Base-by-base conservation (phyloP, 1,140 invertebrate species). In the Caenorhabditis tropicalis region DNA sequence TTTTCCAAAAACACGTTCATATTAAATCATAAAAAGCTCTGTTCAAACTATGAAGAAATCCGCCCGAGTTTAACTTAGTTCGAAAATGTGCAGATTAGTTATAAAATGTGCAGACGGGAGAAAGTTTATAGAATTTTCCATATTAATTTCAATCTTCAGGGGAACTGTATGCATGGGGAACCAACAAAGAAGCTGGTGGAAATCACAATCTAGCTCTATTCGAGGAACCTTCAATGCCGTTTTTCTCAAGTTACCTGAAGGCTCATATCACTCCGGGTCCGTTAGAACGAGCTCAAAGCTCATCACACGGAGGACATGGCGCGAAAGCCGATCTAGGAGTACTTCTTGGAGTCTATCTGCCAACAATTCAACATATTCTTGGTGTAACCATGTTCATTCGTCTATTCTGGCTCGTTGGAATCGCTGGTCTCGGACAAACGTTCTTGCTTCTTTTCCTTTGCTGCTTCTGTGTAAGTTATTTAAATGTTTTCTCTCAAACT, bases 341-440 rank as follows among this genome's bases (percentile, higher is more conserved):
- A 12, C 93, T 99, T 88, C 95, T 99, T 89, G 98, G 98, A 80
- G 98, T 99, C 31, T 99, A 95, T 92, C 93, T 99, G 60, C 98
- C 98, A 43, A 99, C 97, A 91, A 97, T 99, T 90, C 98, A 99
- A 92, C 99, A 99, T 92, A 99, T 99, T 91, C 97, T 98, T 92
- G 98, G 97, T 87, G 97, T 99, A 79, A 98, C 99, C 90, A 94
- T 99, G 65, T 99, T 99, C 93, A 98, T 99, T 92, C 96, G 98
- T 92, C 93, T 99, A 90, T 96, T 96, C 43, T 99, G 98, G 98
- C 96, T 99, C 82, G 96, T 99, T 43, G 98, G 98, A 49, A 98
- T 97, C 36, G 97, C 98, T 84, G 98, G 98, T 56, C 95, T 95
- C 65, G 92, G 98, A 82, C 95, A 96, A 91, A 95, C 95, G 85